Conservation (phyloP, 2,888 invertebrate species). For the Cephus sareptanus region DNA sequence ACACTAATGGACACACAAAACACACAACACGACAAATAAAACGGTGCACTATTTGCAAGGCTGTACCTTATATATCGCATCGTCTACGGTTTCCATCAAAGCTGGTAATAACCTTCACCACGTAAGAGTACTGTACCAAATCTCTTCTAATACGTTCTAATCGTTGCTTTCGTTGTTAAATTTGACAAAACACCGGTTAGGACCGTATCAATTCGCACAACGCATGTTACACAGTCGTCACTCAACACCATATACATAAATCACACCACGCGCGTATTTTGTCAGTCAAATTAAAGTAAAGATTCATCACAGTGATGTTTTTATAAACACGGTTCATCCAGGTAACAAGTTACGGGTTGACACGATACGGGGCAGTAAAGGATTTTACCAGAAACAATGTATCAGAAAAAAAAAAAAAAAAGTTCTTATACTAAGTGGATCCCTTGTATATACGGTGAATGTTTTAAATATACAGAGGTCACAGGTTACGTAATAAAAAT, state of each 20-base stretch:
- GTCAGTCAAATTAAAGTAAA: conserved; percentile 2
- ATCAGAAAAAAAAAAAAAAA: neutral
- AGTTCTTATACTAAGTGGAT: neutral
- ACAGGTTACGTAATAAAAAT: neutral
- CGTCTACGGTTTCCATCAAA: conserved; percentile 3
- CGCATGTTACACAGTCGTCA: conserved; percentile 26
- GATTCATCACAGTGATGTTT: neutral
- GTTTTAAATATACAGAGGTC: neutral
- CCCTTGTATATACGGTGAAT: neutral
- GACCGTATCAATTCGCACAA: conserved; percentile 35
- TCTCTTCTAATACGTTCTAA: conserved; percentile 2
- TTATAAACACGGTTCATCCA: neutral
- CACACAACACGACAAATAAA: neutral
- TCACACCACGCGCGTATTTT: conserved; percentile 21
- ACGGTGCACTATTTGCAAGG: neutral
- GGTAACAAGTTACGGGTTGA: neutral
- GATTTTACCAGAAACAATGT: neutral
- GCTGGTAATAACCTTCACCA: conserved; percentile 32
- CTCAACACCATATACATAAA: conserved; percentile 31
- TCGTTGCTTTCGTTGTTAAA: conserved; percentile 29
- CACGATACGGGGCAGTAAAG: neutral
- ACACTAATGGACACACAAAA: neutral
- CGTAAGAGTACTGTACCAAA: conserved; percentile 16
- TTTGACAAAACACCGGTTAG: conserved; percentile 33
- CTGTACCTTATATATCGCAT: neutral